Conservation (phyloP, 2,113 vertebrate genomes). For the Eira barbara region DNA sequence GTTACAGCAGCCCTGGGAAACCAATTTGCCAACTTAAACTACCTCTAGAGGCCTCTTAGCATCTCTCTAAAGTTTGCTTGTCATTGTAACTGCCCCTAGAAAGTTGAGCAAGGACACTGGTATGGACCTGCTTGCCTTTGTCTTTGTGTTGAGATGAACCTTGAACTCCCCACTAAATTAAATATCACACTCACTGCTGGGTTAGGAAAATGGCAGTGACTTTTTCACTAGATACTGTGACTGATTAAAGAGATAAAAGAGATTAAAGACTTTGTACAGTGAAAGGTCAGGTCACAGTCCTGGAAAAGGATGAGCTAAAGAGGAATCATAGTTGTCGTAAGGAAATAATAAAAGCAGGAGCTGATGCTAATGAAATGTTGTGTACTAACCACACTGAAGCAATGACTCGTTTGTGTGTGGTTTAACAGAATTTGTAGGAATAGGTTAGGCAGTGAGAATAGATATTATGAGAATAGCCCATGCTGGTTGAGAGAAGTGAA, state of each 20-base stretch:
- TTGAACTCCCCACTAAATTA: not conserved
- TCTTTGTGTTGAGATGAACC: not conserved
- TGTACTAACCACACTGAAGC: rapidly evolving
- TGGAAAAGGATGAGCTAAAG: not conserved
- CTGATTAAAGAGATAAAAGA: not conserved
- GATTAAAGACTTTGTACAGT: too few relatives aligned
- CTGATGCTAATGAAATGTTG: not conserved
- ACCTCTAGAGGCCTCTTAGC: not conserved
- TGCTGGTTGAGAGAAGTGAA: not conserved
- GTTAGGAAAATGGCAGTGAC: not conserved
- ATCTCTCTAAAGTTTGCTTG: not conserved
- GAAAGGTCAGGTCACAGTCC: not conserved
- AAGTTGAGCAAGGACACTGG: not conserved
- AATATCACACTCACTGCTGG: not conserved
- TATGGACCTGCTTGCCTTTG: not conserved
- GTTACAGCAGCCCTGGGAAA: not conserved
- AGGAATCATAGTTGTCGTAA: not conserved
- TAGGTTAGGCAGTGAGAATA: not conserved
- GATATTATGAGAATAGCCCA: not conserved
- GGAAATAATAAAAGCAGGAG: not conserved
- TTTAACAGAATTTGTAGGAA: not conserved
- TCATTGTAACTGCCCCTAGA: not conserved
- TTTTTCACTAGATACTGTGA: not conserved
- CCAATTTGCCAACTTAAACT: rapidly evolving
- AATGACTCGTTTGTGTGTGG: not conserved